Base-by-base conservation (phyloP, 2,113 vertebrate species). In the Scartelaos histophorus region DNA sequence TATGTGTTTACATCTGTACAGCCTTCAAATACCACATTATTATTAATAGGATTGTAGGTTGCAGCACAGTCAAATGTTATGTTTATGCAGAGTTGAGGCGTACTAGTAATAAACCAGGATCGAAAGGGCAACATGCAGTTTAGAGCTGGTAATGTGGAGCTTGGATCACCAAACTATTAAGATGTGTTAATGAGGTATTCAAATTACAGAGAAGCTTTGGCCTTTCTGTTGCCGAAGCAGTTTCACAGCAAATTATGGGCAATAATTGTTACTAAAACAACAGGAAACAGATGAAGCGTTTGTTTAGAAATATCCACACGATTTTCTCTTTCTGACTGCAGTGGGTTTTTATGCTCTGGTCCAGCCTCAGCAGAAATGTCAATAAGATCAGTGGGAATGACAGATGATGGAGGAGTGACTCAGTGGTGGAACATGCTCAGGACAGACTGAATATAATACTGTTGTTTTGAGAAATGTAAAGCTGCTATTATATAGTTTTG, bases 1-100 rank as follows among this genome's bases (percentile, higher is more conserved):
- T 5, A 73, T 79, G 64, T 75, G 69, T 84, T 79, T 87, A 66
- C 57, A 67, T 85, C 76, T 71, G 35, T 71, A 69, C 62, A 38
- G 13, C 45, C 68, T 7, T 47, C 35, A 66, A 75, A 82, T 38
- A 51, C 12, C 35, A 69, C 38, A 65, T 68, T 38, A 70, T 53
- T 21, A 70, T 35, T 72, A 57, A 71, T 35, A 73, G 2, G 16
- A 17, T 21, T 35, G n/a, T 21, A 5, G 0, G 73, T 25, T 38
- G 21, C 24, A n/a, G 67, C 34, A 62, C 22, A 1, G 2, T 49
- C 4, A 6, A 35, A 72, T 70, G 64, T 45, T 35, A 38, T 7
- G 35, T 38, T 72, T 46, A 67, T 35, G 56, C 29, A 1, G 12
- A 62, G 22, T 22, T 46, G 10, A 22, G 6, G n/a, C 21, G 10